Evolutionary conservation across 2,888 invertebrate genomes (phyloP).

Genomic region (Steinernema scapterisci): DNA sequence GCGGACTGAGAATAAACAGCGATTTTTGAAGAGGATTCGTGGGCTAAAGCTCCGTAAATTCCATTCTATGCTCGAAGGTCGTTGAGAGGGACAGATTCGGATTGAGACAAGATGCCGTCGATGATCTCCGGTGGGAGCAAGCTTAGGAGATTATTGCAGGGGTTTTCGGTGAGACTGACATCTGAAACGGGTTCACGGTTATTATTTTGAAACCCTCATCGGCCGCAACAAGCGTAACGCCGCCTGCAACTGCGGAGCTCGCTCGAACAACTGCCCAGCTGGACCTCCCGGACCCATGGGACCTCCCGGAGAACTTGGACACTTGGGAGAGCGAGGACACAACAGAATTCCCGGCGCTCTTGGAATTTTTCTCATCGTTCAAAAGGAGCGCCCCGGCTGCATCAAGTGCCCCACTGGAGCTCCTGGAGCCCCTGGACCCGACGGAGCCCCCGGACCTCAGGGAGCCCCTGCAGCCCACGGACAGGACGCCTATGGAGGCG

Average conservation of each 20-base stretch:
- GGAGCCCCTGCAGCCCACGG: constrained; percentile 49
- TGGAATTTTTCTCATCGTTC: constrained; percentile 44
- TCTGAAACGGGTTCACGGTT: too few species aligned
- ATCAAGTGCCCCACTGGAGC: constrained; percentile 56
- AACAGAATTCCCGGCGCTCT: constrained; percentile 36
- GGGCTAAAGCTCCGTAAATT: too few species aligned
- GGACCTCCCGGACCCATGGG: constrained; percentile 55
- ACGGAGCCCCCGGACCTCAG: constrained; percentile 50
- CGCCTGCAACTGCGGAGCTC: constrained; percentile 48
- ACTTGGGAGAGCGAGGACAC: constrained; percentile 47
- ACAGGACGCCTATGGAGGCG: constrained; percentile 52
- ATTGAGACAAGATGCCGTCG: too few species aligned
- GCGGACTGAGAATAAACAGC: too few species aligned
- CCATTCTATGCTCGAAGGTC: too few species aligned
- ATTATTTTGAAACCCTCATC: constrained; percentile 38
- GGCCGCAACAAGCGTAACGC: constrained; percentile 54
- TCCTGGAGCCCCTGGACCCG: constrained; percentile 54
- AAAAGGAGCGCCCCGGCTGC: constrained; percentile 47
- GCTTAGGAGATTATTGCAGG: too few species aligned
- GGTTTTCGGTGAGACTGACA: too few species aligned
- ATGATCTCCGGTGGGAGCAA: too few species aligned
- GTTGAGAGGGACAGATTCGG: too few species aligned
- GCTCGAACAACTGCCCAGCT: constrained; percentile 51
- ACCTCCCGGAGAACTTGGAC: constrained; percentile 51
- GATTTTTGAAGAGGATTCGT: too few species aligned